Evolutionary conservation across 2,797 vertebrate species (phyloP).

Genomic region (Esox lucius): DNA sequence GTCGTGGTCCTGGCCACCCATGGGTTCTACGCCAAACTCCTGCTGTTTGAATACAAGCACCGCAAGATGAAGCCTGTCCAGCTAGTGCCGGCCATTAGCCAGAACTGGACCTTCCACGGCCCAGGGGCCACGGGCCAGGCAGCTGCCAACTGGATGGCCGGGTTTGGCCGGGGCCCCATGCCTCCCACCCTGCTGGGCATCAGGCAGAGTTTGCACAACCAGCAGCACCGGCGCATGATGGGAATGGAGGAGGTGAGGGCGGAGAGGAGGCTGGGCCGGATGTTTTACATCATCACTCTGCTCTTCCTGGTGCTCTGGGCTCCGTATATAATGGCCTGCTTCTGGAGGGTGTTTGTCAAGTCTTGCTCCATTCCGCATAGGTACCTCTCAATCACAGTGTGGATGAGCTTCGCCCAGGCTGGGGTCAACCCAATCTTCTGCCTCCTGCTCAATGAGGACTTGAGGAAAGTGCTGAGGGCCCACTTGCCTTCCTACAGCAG

Average conservation of each 20-base stretch:
- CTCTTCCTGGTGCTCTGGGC: slow-evolving; percentile 89
- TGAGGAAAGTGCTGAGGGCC: slow-evolving; percentile 86
- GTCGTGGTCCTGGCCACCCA: slow-evolving; percentile 88
- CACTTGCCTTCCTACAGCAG: slow-evolving; percentile 85
- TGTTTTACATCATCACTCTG: slow-evolving; percentile 90
- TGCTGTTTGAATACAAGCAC: slow-evolving; percentile 88
- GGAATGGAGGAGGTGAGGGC: slow-evolving; percentile 89
- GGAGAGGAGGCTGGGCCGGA: slow-evolving; percentile 86
- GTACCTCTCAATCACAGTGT: slow-evolving; percentile 87
- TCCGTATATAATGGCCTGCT: slow-evolving; percentile 88
- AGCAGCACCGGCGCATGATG: slow-evolving; percentile 86
- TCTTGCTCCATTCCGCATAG: slow-evolving; percentile 83
- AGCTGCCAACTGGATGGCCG: slow-evolving; percentile 89
- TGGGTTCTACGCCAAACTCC: slow-evolving; percentile 88
- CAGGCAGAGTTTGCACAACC: slow-evolving; percentile 84
- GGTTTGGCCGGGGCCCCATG: slow-evolving; percentile 88
- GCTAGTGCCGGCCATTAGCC: slow-evolving; percentile 88
- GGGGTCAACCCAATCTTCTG: slow-evolving; percentile 90
- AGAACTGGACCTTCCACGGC: slow-evolving; percentile 92
- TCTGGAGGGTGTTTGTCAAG: slow-evolving; percentile 90
- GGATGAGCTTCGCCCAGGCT: slow-evolving; percentile 91
- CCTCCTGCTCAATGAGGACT: slow-evolving; percentile 88
- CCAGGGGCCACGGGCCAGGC: slow-evolving; percentile 88
- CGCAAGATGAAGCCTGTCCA: slow-evolving; percentile 91
- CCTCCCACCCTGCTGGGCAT: slow-evolving; percentile 88